These are phyloP conservation scores for Osmerus mordax DNA, from an alignment of 2,113 vertebrate genomes.

Conservation along the genomic window DNA sequence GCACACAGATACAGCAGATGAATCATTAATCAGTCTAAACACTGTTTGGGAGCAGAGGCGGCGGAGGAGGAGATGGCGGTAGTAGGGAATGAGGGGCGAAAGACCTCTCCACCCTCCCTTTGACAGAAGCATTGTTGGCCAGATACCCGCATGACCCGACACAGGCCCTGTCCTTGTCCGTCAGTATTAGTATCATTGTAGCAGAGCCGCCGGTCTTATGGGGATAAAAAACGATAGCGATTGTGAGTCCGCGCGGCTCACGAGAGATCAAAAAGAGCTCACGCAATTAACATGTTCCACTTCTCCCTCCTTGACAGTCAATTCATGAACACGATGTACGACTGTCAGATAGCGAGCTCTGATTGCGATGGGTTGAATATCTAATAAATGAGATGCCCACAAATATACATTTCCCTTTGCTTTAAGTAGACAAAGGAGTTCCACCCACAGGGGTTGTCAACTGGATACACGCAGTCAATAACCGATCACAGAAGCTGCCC, in stretches of 20 bases:
- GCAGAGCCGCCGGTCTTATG: neutral
- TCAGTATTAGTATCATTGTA: neutral
- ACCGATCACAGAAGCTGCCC: slow-evolving; percentile 38
- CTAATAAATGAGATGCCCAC: slow-evolving; percentile 42
- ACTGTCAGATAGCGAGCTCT: slow-evolving; percentile 20
- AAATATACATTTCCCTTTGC: slow-evolving; percentile 45
- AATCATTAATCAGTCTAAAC: slow-evolving; percentile 50
- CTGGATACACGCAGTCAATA: slow-evolving; percentile 40
- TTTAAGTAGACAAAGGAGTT: slow-evolving; percentile 23
- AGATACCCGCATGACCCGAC: neutral
- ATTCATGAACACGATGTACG: slow-evolving; percentile 54
- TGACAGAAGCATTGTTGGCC: neutral
- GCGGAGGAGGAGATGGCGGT: neutral
- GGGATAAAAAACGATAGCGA: slow-evolving; percentile 3
- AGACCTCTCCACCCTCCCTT: neutral
- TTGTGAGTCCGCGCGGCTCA: slow-evolving; percentile 18
- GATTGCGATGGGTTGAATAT: slow-evolving; percentile 36
- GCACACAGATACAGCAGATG: slow-evolving; percentile 44
- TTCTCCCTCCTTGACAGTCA: slow-evolving; percentile 33
- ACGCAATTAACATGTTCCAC: slow-evolving; percentile 29
- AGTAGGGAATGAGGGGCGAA: neutral
- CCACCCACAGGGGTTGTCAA: slow-evolving; percentile 12
- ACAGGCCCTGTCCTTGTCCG: neutral
- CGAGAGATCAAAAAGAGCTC: slow-evolving; percentile 20
- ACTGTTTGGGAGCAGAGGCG: slow-evolving; percentile 1